Evolutionary conservation across 2,113 vertebrate species (phyloP).

Genomic region (Corynorhinus townsendii): DNA sequence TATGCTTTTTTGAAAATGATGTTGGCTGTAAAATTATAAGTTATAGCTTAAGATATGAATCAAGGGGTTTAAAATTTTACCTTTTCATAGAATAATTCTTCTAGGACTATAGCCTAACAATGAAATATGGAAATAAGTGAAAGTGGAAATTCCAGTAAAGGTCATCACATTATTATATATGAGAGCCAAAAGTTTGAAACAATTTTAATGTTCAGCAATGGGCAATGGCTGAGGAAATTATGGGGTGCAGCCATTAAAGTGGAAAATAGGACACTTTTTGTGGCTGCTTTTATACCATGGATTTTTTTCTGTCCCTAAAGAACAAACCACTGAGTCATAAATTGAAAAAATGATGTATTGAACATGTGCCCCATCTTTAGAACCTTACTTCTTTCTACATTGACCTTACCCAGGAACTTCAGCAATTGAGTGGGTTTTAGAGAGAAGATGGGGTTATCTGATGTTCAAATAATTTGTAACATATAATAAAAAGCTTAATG

Average conservation of each 20-base stretch:
- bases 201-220: neutral
- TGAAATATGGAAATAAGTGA: neutral
- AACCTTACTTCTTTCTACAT: neutral
- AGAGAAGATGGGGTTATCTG: neutral
- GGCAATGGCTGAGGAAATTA: neutral
- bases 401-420: neutral
- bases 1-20: neutral
- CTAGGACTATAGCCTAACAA: neutral
- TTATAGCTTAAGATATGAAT: neutral
- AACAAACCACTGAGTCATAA: slow-evolving; percentile 25
- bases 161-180: neutral
- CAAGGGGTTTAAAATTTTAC: neutral
- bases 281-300: neutral
- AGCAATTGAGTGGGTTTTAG: neutral
- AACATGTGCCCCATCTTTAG: neutral
- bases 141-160: neutral
- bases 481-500: neutral
- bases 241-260: neutral
- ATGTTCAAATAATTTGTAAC: neutral
- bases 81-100: slow-evolving; percentile 36
- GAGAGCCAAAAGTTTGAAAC: neutral
- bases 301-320: neutral
- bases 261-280: neutral
- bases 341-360: neutral
- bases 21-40: neutral